phyloP scores from a whole-genome alignment of 2,797 vertebrate species.

The Psittacula derbiana region DNA sequence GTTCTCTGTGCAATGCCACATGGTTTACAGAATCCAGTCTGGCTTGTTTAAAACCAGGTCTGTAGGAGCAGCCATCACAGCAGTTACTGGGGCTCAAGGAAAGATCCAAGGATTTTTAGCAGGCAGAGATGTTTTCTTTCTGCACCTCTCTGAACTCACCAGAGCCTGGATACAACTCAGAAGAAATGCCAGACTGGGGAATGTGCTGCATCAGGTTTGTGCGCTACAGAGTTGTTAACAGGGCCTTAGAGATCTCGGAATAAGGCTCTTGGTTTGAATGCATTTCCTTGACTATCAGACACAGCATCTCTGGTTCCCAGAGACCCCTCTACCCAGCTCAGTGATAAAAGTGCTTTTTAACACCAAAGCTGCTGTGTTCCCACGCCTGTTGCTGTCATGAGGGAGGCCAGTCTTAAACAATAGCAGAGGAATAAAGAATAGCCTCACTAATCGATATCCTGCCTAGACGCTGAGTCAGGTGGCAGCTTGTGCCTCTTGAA shows the following conservation, averaged over 20 bases:
- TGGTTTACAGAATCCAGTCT: not conserved
- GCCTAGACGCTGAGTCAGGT: constrained; percentile 71
- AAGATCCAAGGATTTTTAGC: not conserved
- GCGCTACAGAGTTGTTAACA: not conserved
- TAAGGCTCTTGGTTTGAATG: not conserved
- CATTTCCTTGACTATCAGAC: constrained; percentile 11
- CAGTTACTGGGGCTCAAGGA: not conserved
- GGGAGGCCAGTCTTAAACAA: constrained; percentile 46
- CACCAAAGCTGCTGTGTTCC: constrained; percentile 64
- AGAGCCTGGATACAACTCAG: not conserved
- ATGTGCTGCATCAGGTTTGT: not conserved
- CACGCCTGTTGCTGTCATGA: constrained; percentile 50
- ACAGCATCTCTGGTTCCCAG: constrained; percentile 54
- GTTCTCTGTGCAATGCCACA: not conserved
- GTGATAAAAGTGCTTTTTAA: constrained; percentile 62
- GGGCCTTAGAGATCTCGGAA: not conserved
- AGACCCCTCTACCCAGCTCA: constrained; percentile 5
- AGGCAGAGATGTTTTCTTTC: not conserved
- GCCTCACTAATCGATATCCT: constrained; percentile 70
- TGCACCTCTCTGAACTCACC: not conserved
- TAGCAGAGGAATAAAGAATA: constrained; percentile 64
- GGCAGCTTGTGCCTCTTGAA: constrained; percentile 54
- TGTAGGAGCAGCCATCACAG: not conserved
- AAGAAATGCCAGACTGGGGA: not conserved
- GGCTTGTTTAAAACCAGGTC: not conserved